Base-by-base conservation (phyloP, 2,888 invertebrate species). In the Apoda limacodes region DNA sequence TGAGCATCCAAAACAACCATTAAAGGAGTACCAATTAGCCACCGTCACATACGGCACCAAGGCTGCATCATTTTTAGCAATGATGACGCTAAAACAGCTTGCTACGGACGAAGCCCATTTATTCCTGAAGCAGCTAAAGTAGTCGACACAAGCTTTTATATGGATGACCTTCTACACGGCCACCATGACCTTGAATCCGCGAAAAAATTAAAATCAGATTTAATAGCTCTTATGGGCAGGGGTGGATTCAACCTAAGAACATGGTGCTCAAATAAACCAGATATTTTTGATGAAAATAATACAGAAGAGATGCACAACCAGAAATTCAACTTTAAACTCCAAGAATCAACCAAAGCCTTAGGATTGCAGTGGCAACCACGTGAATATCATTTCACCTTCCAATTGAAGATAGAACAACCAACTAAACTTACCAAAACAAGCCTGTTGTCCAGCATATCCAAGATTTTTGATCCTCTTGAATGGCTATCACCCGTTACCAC, bases 391-490 rank as follows among this genome's bases (percentile, higher is more conserved):
- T 35, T 35, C 9, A 31, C n/a, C n/a, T n/a, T n/a, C 22, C 21
- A 28, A 11, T 28, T 29, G 1, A 13, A 25, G 15, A 12, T 29
- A 5, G 22, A 13, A 9, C 9, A 22, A 12, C 9, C 13, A 4
- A 9, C 7, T 1, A 19, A 20, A 13, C 14, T 9, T 4, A 32
- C 36, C 5, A 30, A 32, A 24, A 20, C 24, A 21, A 14, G 14
- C 5, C 9, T 36, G 7, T 13, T 32, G 4, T 32, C 32, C 5
- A 26, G 32, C 4, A 25, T 32, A 13, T 36, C 32, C 2, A 32
- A 29, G 13, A 11, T 32, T 5, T 34, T 27, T 21, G 34, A 34
- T 11, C 35, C 31, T 11, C 13, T 35, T 10, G 29, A 29, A n/a
- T n/a, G n/a, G n/a, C n/a, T n/a, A n/a, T n/a, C n/a, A n/a, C n/a